Conservation (phyloP, 1,140 invertebrate species). For the Nomia melanderi region DNA sequence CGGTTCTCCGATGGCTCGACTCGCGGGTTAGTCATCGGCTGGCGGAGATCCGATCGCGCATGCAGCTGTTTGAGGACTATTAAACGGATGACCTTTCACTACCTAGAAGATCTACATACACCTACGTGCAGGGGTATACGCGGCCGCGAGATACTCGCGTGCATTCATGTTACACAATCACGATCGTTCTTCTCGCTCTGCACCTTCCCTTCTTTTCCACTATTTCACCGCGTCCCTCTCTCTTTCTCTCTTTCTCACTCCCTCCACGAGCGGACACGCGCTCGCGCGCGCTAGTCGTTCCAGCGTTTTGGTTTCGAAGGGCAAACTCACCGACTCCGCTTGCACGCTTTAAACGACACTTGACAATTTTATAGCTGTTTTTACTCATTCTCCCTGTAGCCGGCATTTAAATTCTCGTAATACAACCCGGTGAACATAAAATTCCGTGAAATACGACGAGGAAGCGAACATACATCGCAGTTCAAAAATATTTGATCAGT, state of each 20-base stretch:
- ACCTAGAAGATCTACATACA: conserved; percentile 63
- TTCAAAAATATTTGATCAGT: too few species aligned
- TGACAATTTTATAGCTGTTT: not conserved
- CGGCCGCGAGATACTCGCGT: conserved; percentile 43
- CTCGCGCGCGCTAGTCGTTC: not conserved
- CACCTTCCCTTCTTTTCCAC: conserved; percentile 22
- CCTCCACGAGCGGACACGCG: not conserved
- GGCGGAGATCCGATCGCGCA: conserved; percentile 52
- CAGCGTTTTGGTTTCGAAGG: conserved; percentile 37
- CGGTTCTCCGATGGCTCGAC: conserved; percentile 11
- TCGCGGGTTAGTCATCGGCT: conserved; percentile 57
- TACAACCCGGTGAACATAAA: too few species aligned
- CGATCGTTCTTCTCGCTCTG: conserved; percentile 35
- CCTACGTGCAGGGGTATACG: conserved; percentile 38
- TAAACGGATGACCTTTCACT: conserved; percentile 66
- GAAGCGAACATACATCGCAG: too few species aligned
- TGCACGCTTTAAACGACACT: not conserved
- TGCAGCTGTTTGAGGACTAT: conserved; percentile 55
- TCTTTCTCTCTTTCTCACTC: not conserved
- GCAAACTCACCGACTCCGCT: not conserved
- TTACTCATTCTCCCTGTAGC: not conserved
- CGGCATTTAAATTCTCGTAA: too few species aligned
- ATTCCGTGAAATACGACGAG: too few species aligned
- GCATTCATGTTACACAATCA: conserved; percentile 58
- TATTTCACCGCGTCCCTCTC: conserved; percentile 17